A percentile compares a stretch with the other conserved stretches of the same genome.
Conservation (phyloP, 35 echinoderm and acorn worm genomes). For the Stichopus chloronotus region DNA sequence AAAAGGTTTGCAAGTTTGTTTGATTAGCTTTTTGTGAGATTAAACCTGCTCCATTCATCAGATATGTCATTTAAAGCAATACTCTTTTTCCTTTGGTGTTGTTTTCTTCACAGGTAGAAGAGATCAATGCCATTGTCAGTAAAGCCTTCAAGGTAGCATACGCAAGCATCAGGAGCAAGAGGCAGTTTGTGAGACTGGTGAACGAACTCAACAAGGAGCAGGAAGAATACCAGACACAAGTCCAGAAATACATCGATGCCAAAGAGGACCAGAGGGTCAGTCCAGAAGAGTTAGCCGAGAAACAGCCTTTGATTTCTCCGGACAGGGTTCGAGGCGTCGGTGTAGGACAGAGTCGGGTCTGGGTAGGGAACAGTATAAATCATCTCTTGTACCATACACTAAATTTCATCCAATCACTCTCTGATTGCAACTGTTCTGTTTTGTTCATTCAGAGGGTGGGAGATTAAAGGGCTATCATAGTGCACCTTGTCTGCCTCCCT, state of each 20-base stretch:
- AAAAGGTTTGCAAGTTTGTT: no score
- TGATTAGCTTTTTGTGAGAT: no score
- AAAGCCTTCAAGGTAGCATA: constrained; percentile 99
- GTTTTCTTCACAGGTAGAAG: constrained; percentile 72
- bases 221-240: constrained; percentile 78
- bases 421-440: not conserved
- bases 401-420: not conserved
- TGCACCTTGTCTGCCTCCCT: no score
- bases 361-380: constrained; percentile 56
- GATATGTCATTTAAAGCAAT: no score
- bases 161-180: constrained; percentile 91
- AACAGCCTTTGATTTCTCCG: constrained; percentile 66
- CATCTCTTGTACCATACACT: not conserved
- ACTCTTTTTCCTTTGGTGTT: not conserved
- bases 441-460: not conserved
- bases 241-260: constrained; percentile 61
- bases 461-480: not conserved
- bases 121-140: constrained; percentile 91
- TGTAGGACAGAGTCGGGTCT: constrained; percentile 81
- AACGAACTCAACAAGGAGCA: constrained; percentile 91
- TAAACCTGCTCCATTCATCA: no score
- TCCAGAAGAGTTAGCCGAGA: constrained; percentile 66
- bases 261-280: constrained; percentile 32
- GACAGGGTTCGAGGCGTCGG: constrained; percentile 72
- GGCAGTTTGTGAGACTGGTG: constrained; percentile 84